These are phyloP conservation scores for Apodemia zela DNA, from an alignment of 2,888 invertebrate genomes.

Conservation along the genomic window DNA sequence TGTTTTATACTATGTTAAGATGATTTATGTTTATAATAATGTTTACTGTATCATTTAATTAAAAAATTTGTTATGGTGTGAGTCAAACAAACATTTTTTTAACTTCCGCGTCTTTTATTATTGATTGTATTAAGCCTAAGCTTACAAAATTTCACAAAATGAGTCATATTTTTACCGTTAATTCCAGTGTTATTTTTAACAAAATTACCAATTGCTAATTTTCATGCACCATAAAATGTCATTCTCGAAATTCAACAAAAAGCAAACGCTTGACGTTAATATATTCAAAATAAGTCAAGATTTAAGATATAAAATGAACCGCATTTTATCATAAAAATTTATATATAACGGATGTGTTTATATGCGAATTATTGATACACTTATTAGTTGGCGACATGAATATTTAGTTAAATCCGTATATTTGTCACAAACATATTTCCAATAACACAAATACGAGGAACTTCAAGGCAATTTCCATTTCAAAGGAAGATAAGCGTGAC, in stretches of 20 bases:
- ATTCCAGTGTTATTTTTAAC: neutral
- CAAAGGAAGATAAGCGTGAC: neutral
- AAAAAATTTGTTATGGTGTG: no score
- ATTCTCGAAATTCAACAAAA: neutral
- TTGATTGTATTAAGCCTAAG: no score
- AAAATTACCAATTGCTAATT: neutral
- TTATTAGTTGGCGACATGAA: neutral
- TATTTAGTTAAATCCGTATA: neutral
- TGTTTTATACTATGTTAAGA: no score
- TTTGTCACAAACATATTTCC: slow-evolving; percentile 1
- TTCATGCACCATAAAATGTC: neutral
- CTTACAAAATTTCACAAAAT: neutral
- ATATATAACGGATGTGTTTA: neutral
- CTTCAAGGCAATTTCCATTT: neutral
- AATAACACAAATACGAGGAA: slow-evolving; percentile 1
- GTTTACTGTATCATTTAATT: no score
- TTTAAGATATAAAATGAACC: neutral
- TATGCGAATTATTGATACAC: neutral
- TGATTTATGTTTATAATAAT: no score
- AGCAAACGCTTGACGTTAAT: neutral
- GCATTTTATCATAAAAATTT: slow-evolving; percentile 7
- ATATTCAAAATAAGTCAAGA: slow-evolving; percentile 5
- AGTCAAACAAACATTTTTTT: no score
- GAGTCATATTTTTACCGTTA: neutral
- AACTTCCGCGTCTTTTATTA: no score